Base-by-base conservation (phyloP, 2,113 vertebrate species). In the Pomatostomus ruficeps region DNA sequence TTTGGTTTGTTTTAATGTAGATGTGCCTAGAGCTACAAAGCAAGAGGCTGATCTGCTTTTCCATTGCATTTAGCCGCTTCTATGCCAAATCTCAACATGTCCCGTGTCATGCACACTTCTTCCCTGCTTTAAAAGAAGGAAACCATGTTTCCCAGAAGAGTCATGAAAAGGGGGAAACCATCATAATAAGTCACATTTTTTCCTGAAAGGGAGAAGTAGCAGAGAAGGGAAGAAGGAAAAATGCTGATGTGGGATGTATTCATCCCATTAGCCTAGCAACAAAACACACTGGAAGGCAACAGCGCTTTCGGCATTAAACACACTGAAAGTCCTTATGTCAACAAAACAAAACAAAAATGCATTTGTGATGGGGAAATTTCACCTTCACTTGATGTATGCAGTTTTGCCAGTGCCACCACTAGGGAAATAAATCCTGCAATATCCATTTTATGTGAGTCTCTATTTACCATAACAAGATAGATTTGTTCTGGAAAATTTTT, bases 391-490 rank as follows among this genome's bases (percentile, higher is more conserved):
- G 61, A n/a, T 55, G 21, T 29, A 19, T 71, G 71, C 55, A 73
- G 6, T 83, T 88, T 83, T 84, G n/a, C 55, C 79, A 26, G 29
- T 58, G 73, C 80, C 51, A 77, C 70, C 42, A 12, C 49, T 40
- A 36, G 85, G 85, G 80, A 94, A 96, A 96, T 81, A 94, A 96
- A 95, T 79, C 92, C n/a, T 5, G 46, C 40, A 85, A 95, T 96
- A 96, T 58, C 68, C 78, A 73, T 91, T 91, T 95, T 91, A 74
- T 84, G 72, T 75, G 74, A 95, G 74, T 74, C 16, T 78, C 9
- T 87, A 36, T 95, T 91, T 95, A 90, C 93, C 91, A 96, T 81
- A 92, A 97, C 86, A 94, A 91, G 94, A 94, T 85, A 95, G 91
- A 94, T 92, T 85, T 85, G 90, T 93, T 83, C 89, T 75, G 88